Conservation (phyloP, 2,113 vertebrate species). For the Scartelaos histophorus region DNA sequence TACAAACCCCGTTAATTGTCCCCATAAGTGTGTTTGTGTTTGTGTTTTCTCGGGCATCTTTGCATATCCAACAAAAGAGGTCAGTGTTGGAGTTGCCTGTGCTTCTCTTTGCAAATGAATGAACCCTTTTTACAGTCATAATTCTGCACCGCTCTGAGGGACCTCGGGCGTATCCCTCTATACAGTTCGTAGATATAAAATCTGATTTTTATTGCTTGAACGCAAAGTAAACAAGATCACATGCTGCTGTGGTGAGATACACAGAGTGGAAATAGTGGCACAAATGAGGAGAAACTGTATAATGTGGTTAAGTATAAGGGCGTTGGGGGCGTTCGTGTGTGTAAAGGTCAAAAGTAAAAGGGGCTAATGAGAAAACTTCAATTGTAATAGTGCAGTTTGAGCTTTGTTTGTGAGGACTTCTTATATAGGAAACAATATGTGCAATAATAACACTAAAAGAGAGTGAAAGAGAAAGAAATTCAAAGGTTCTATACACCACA, state of each 20-base stretch:
- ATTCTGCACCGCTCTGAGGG: background rate
- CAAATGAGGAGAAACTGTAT: slow-evolving; percentile 24
- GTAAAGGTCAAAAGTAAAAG: slow-evolving; percentile 11
- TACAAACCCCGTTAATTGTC: background rate
- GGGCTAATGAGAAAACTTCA: background rate
- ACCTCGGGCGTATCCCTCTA: background rate
- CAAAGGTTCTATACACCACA: background rate
- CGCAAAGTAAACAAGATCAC: slow-evolving; percentile 46
- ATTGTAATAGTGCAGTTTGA: background rate
- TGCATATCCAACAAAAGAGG: slow-evolving; percentile 17
- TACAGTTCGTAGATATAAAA: background rate
- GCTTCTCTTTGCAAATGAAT: slow-evolving; percentile 7
- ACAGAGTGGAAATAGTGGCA: background rate
- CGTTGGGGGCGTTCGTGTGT: background rate
- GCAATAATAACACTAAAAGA: background rate
- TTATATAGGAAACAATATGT: background rate
- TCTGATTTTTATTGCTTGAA: background rate
- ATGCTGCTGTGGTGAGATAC: slow-evolving; percentile 20
- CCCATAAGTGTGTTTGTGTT: background rate
- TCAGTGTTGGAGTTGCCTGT: slow-evolving; percentile 24
- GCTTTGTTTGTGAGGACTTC: background rate
- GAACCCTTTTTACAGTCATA: background rate
- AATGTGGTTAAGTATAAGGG: background rate
- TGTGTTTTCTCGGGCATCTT: background rate
- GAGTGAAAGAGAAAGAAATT: background rate